Evolutionary conservation across 2,113 vertebrate genomes (phyloP), one percentile per base, ranked within the genome.

Genomic region (Scophthalmus maximus): DNA sequence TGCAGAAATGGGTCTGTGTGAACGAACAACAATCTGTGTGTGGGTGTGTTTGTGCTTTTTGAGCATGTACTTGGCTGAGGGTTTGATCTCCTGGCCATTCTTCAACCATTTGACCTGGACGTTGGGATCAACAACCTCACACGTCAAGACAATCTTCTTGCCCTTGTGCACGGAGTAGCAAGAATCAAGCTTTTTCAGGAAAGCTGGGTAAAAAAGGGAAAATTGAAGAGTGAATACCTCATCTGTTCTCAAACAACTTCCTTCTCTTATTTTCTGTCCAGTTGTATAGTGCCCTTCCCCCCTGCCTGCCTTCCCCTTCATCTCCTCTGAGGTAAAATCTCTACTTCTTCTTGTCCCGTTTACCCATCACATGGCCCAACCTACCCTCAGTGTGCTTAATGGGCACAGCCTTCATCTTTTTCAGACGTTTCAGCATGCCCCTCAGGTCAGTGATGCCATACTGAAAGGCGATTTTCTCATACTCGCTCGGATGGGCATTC

Each of bases 381-480:
- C 83, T 89, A 97, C 96, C 95, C 87, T 94, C 94, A 1, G 92
- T 94, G 49, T 91, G 94, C 77, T 95, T 95, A n/a, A n/a, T n/a
- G 78, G 93, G 88, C 76, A 46, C 42, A 5, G 91, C 94, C 14
- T 89, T 94, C 93, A 95, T 94, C 90, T 96, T 97, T 89, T 97
- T 98, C 62, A 97, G 95, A 23, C 96, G 88, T 47, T 95, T 96
- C 23, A 98, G 87, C 96, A 98, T 96, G 83, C 96, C 96, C 3
- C 96, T 94, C 29, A 98, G 94, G 91, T 98, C 96, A 0, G 96
- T 98, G 89, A 97, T 95, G 68, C 96, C 96, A 0, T 96, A 95
- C 82, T 96, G 52, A 82, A 98, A 97, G 77, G 96, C 96, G 0
- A 98, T 97, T 74, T 93, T 95, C 92, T 98, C 97, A 0, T 96